Conservation (phyloP, 2,113 vertebrate species). For the Tachuris rubrigastra region DNA sequence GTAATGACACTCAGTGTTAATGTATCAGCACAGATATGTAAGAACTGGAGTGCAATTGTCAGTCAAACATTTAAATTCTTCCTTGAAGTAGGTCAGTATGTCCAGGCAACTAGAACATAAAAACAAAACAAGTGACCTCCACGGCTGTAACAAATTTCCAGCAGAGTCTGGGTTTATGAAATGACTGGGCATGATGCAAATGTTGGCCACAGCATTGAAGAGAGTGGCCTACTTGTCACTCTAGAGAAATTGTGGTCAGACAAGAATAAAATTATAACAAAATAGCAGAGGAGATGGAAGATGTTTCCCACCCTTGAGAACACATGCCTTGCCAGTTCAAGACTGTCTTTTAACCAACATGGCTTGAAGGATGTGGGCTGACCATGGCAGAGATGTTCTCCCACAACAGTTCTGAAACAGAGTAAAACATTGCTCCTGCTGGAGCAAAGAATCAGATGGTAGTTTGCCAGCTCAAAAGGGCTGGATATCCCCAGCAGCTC, state of each 20-base stretch:
- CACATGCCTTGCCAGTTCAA: fast-evolving
- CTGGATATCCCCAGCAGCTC: not conserved
- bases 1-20: not conserved
- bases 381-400: not conserved
- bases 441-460: not conserved
- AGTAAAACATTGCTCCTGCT: not conserved
- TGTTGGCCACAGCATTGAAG: not conserved
- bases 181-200: constrained; percentile 25
- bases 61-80: constrained; percentile 3
- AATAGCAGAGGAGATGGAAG: not conserved
- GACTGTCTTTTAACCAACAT: not conserved
- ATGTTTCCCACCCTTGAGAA: not conserved
- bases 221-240: not conserved
- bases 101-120: constrained; percentile 47
- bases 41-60: not conserved
- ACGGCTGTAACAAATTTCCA: not conserved
- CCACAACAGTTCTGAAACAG: not conserved
- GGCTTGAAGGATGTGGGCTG: not conserved
- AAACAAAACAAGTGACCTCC: constrained; percentile 23
- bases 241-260: not conserved
- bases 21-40: not conserved
- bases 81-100: constrained; percentile 21
- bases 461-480: not conserved
- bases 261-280: not conserved
- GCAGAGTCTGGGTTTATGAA: constrained; percentile 18